phyloP scores from a whole-genome alignment of 2,888 invertebrate species.

The Halictus quadricinctus region DNA sequence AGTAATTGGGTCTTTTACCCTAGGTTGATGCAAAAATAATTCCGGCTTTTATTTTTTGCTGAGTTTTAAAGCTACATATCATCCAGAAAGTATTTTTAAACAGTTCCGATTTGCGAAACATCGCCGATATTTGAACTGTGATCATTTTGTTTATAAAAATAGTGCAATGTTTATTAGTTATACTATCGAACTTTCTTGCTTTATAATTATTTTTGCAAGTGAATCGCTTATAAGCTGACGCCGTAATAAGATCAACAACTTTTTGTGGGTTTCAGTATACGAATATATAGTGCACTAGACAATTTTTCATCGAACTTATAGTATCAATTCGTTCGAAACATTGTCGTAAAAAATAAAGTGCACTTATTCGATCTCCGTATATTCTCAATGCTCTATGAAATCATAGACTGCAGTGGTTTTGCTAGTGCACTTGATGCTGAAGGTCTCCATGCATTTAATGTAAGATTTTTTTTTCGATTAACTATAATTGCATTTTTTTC shows the following conservation, averaged over 20 bases:
- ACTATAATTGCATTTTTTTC: background rate
- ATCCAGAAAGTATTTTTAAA: too few relatives aligned
- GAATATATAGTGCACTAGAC: background rate
- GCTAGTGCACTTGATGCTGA: background rate
- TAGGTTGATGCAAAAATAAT: too few relatives aligned
- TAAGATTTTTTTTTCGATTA: background rate
- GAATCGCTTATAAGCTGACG: background rate
- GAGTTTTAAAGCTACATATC: too few relatives aligned
- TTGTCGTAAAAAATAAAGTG: background rate
- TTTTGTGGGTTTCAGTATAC: background rate
- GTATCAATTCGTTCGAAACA: background rate
- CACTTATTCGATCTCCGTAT: background rate
- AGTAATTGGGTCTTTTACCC: too few relatives aligned
- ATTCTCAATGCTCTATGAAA: background rate
- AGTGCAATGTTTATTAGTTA: too few relatives aligned
- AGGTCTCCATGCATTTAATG: background rate
- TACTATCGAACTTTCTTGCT: too few relatives aligned
- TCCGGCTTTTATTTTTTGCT: too few relatives aligned
- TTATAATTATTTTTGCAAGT: too few relatives aligned
- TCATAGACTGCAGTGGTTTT: background rate
- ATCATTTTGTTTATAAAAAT: too few relatives aligned
- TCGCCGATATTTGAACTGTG: too few relatives aligned
- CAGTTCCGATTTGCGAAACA: too few relatives aligned
- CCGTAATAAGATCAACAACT: background rate
- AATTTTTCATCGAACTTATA: background rate